Evolutionary conservation across 2,113 vertebrate species (phyloP).

Genomic region (Porphyrio hochstetteri): DNA sequence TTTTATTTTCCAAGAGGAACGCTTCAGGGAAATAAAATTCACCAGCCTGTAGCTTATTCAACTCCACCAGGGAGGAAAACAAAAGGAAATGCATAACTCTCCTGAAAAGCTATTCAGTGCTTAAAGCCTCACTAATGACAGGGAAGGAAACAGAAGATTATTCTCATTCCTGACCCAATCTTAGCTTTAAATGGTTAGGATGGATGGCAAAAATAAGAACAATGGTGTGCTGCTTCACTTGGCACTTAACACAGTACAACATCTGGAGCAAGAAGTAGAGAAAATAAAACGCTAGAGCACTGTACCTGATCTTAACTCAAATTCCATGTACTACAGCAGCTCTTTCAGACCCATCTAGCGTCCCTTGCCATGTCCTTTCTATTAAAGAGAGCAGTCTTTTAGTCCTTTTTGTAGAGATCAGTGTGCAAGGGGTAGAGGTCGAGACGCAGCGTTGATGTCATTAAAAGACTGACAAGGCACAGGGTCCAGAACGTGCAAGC

Average conservation of each 20-base stretch:
- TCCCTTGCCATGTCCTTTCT: neutral
- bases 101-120: neutral
- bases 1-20: neutral
- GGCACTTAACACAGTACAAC: neutral
- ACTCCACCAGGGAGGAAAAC: neutral
- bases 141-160: slow-evolving; percentile 7
- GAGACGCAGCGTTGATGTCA: neutral
- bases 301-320: neutral
- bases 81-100: slow-evolving; percentile 16
- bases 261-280: neutral
- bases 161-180: neutral
- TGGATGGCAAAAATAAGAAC: slow-evolving; percentile 4
- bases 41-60: neutral
- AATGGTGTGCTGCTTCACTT: neutral
- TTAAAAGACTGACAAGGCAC: neutral
- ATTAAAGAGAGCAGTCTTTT: neutral
- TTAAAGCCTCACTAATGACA: neutral
- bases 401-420: neutral
- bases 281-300: neutral
- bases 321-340: neutral
- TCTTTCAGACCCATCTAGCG: neutral
- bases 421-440: neutral
- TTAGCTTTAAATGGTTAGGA: neutral
- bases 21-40: neutral
- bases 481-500: neutral